phyloP scores from a whole-genome alignment of 35 echinoderm and acorn worm species.

The Holothuria glaberrima region DNA sequence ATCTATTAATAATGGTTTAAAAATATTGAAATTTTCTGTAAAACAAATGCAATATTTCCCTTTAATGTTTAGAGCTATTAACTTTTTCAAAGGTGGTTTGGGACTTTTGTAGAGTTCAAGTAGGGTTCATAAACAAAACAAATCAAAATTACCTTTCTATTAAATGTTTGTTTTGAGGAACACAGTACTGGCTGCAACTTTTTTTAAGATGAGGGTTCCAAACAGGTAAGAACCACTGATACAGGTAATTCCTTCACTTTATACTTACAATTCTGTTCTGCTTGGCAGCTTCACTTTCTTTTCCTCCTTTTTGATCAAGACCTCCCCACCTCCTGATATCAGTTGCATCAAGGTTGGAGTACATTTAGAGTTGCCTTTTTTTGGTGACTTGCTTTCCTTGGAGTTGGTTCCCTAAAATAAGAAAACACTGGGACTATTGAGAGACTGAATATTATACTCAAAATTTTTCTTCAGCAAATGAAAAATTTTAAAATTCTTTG shows the following conservation, averaged over 20 bases:
- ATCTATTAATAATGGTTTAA: no score
- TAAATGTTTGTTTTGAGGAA: no score
- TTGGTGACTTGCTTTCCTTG: conserved; percentile 41
- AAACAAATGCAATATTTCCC: no score
- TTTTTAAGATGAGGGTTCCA: not conserved
- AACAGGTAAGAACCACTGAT: no score
- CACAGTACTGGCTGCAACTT: not conserved
- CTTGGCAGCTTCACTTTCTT: not conserved
- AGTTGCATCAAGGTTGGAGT: conserved; percentile 45
- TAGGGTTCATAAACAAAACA: not conserved
- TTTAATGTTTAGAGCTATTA: no score
- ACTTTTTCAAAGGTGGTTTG: no score
- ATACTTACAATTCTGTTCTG: conserved; percentile 38
- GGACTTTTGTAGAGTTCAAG: not conserved
- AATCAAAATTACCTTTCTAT: not conserved
- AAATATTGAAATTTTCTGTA: no score
- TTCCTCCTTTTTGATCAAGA: not conserved
- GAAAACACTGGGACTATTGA: not conserved
- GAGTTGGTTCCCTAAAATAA: conserved; percentile 15
- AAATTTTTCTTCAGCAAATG: no score
- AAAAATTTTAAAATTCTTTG: no score
- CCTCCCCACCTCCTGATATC: conserved; percentile 27
- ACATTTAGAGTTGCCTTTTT: conserved; percentile 5
- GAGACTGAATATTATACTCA: no score
- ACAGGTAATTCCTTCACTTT: no score